phyloP scores from a whole-genome alignment of 2,888 invertebrate genomes.

The Anticlea derivata region DNA sequence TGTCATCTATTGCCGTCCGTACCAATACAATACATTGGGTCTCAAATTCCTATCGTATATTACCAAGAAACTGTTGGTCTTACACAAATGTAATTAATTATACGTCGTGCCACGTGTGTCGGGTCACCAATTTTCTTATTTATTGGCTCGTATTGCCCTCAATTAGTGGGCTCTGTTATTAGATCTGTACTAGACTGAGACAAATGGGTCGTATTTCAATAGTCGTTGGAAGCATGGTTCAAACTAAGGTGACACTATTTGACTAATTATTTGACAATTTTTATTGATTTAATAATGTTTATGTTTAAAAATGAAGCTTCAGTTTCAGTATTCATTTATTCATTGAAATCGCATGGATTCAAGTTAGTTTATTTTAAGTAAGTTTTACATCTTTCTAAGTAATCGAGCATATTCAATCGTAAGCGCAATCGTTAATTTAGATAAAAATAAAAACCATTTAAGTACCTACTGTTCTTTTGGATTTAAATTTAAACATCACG shows the following conservation, averaged over 20 bases:
- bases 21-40: constrained; percentile 23
- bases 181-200: constrained; percentile 55
- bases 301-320: no score
- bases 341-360: no score
- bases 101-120: constrained; percentile 55
- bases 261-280: no score
- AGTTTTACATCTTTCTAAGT: no score
- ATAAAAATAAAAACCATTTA: no score
- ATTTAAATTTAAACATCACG: neutral
- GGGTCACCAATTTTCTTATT: constrained; percentile 72
- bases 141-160: constrained; percentile 66
- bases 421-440: no score
- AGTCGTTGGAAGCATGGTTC: neutral
- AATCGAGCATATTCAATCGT: no score
- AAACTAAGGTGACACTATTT: no score
- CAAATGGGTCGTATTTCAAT: constrained; percentile 53
- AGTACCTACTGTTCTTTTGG: no score
- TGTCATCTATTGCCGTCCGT: constrained; percentile 18
- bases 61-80: constrained; percentile 23
- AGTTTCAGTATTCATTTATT: no score
- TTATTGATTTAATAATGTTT: no score
- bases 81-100: constrained; percentile 59
- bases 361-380: no score
- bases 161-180: constrained; percentile 63
- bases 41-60: constrained; percentile 29